Conservation (phyloP, 92 coral and sea anemone genomes). For the Porites divaricata region DNA sequence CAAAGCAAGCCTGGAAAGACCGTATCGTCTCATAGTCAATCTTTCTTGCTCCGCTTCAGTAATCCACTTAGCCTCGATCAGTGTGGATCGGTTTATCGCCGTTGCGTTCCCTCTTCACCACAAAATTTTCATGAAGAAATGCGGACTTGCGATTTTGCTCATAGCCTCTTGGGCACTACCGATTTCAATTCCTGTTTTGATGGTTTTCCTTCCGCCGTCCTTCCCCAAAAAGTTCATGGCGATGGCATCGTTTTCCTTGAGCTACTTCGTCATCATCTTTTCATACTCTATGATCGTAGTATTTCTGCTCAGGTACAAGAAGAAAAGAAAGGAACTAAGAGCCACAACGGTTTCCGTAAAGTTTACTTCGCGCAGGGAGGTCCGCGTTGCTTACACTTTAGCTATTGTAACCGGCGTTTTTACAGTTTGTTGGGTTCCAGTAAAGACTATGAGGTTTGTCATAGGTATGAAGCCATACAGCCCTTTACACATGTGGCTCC, state of each 20-base stretch:
- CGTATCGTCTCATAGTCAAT: conserved; percentile 25
- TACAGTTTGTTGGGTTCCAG: background rate
- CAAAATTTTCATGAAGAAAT: conserved; percentile 37
- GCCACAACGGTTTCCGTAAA: no score
- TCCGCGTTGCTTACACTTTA: background rate
- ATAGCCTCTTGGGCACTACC: conserved; percentile 42
- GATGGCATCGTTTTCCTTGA: no score
- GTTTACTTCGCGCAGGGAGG: background rate
- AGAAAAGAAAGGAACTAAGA: no score
- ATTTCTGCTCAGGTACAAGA: no score
- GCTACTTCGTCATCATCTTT: no score
- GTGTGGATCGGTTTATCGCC: conserved; percentile 50
- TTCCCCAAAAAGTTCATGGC: no score
- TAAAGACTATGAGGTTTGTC: background rate
- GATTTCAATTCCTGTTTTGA: background rate
- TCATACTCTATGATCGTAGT: no score
- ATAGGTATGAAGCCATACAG: background rate
- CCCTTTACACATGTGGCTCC: no score
- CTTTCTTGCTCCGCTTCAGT: conserved; percentile 52
- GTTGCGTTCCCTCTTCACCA: conserved; percentile 34
- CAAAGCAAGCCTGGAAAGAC: conserved; percentile 21
- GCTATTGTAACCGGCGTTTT: background rate
- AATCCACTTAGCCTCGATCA: conserved; percentile 48
- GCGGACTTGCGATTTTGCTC: conserved; percentile 32
- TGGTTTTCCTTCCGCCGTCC: no score